phyloP scores from a whole-genome alignment of 2,888 invertebrate species.

The Conus canariensis region DNA sequence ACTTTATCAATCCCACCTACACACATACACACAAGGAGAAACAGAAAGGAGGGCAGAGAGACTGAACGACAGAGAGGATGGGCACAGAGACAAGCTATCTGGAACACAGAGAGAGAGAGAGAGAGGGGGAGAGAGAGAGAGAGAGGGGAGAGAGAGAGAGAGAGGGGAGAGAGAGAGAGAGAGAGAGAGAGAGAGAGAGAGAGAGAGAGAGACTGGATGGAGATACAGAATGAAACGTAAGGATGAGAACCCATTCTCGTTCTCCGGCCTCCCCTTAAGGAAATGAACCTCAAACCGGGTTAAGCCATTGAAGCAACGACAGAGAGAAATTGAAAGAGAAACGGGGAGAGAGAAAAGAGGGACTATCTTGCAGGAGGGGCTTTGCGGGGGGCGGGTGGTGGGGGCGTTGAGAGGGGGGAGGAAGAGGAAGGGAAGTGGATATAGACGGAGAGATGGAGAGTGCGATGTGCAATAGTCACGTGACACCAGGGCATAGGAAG shows the following conservation, averaged over 20 bases:
- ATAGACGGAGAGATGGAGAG: neutral
- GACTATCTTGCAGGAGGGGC: too few relatives aligned
- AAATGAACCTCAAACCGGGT: too few relatives aligned
- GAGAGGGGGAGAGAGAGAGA: neutral
- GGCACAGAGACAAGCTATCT: neutral
- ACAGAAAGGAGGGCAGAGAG: neutral
- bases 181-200: slow-evolving; percentile 26
- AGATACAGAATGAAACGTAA: too few relatives aligned
- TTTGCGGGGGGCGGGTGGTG: too few relatives aligned
- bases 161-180: slow-evolving; percentile 24
- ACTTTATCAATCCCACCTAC: too few relatives aligned
- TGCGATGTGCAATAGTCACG: too few relatives aligned
- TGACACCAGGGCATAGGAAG: too few relatives aligned
- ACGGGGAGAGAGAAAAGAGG: neutral
- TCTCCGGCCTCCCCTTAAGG: too few relatives aligned
- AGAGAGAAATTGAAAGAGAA: neutral
- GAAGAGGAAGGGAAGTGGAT: neutral
- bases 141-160: neutral
- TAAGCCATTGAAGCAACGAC: too few relatives aligned
- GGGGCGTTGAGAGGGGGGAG: too few relatives aligned
- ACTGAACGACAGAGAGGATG: neutral
- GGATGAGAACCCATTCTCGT: too few relatives aligned
- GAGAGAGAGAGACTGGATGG: slow-evolving; percentile 33
- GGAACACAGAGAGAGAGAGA: neutral
- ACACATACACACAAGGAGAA: neutral